Evolutionary conservation across 1,140 invertebrate genomes (phyloP), one percentile per base, ranked within the genome.

Genomic region (Phymastichus coffea): DNA sequence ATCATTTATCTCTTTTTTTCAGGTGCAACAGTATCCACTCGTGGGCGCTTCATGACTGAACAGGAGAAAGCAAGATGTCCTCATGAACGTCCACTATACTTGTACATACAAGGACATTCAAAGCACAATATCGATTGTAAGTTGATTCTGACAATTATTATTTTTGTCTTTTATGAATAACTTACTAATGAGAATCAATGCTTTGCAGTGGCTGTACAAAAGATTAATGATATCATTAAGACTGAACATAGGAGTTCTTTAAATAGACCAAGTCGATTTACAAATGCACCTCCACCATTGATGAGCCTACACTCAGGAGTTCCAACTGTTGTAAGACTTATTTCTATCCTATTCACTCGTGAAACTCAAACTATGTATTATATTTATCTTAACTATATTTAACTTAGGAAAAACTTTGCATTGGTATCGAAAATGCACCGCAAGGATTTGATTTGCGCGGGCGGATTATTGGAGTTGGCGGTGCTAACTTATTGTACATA

Each of bases 351-450:
- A 33, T 63, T 63, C 35, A 57, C 63, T 55, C 47, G 48, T 48
- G 12, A 33, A 33, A 33, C 37, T 43, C 14, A 20, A 14, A 12
- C 12, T 33, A 33, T 33, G 28, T 33, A 12, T 6, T 33, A 33
- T 7, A 33, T 33, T 6, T 51, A 60, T 44, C 28, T 22, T 35
- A 23, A 59, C 15, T 48, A 40, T 53, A 30, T 43, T 54, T 26
- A n/a, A 19, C 63, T 61, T 72, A 85, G 77, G 90, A 92, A 76
- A 91, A 91, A 77, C 83, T 92, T 61, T 88, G 86, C 64, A 82
- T 92, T 68, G 88, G 89, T 9, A 78, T 91, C 58, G 90, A 92
- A 66, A 86, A 89, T 82, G 86, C 88, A 44, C 88, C 89, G 26
- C 83, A 86, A 66, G 83, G 83, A 62, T 92, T 91, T 77, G 86